These are phyloP conservation scores for Pterobdella sp. DNA, from an alignment of 2,888 invertebrate genomes.

Conservation along the genomic window DNA sequence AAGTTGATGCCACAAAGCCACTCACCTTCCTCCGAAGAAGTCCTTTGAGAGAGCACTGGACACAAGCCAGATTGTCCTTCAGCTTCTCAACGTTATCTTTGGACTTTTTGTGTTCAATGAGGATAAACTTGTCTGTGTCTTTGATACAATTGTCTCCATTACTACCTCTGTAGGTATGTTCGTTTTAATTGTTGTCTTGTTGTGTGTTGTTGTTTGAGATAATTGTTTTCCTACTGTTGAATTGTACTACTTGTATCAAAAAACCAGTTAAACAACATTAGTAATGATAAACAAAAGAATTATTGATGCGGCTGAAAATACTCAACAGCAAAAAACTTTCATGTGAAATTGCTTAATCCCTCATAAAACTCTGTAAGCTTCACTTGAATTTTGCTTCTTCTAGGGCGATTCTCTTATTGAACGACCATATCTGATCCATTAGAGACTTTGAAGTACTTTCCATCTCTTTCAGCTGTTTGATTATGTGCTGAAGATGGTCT, in stretches of 20 bases:
- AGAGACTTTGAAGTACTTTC: slow-evolving; percentile 9
- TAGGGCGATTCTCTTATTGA: slow-evolving; percentile 11
- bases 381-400: slow-evolving; percentile 17
- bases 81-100: slow-evolving; percentile 20
- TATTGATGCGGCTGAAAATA: background rate
- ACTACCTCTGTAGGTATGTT: background rate
- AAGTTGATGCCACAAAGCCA: no score
- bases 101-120: slow-evolving; percentile 12
- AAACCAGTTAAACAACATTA: no score
- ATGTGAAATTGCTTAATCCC: background rate
- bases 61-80: slow-evolving; percentile 25
- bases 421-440: slow-evolving; percentile 10
- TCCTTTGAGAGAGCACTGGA: slow-evolving; percentile 24
- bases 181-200: no score
- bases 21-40: slow-evolving; percentile 20
- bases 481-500: slow-evolving; percentile 21
- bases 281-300: no score
- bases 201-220: no score
- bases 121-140: background rate
- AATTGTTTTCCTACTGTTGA: no score
- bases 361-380: background rate
- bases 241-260: no score
- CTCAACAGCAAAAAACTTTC: background rate
- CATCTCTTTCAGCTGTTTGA: slow-evolving; percentile 25
- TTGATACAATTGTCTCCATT: background rate